Conservation (phyloP, 2,888 invertebrate species). For the Cantharis rustica region DNA sequence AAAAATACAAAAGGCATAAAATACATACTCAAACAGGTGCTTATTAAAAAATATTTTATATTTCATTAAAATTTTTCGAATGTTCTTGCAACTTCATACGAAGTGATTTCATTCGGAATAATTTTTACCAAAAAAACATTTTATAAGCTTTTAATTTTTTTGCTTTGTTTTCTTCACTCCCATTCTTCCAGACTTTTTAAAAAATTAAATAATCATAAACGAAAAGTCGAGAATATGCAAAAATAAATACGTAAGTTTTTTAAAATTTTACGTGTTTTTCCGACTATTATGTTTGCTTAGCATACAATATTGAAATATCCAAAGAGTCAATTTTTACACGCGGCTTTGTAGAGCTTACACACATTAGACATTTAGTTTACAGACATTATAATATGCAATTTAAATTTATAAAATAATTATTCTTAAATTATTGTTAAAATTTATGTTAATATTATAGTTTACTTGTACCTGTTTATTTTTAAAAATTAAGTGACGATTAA, state of each 20-base stretch:
- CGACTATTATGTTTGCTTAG: background rate
- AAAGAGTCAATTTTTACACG: too few species aligned
- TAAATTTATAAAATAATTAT: too few species aligned
- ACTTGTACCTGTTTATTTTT: too few species aligned
- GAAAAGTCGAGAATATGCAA: background rate
- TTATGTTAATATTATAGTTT: too few species aligned
- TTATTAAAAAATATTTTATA: background rate
- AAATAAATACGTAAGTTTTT: background rate
- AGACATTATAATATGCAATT: too few species aligned
- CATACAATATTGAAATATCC: too few species aligned
- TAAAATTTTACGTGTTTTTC: background rate
- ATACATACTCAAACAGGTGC: slow-evolving; percentile 26
- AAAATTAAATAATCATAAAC: background rate
- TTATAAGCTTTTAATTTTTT: background rate
- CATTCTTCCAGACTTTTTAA: background rate
- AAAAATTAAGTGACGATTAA: too few species aligned
- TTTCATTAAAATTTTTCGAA: background rate
- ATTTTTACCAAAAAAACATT: background rate
- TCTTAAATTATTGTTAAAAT: too few species aligned
- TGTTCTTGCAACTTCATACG: background rate
- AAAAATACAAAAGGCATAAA: slow-evolving; percentile 27
- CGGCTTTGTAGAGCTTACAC: too few species aligned
- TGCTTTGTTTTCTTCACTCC: background rate
- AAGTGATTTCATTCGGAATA: background rate
- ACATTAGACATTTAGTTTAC: too few species aligned